Percentiles rank a stretch among this genome's conserved stretches.
These are phyloP conservation scores for Margarornis squamiger DNA, from an alignment of 2,797 vertebrate species.

Conservation along the genomic window DNA sequence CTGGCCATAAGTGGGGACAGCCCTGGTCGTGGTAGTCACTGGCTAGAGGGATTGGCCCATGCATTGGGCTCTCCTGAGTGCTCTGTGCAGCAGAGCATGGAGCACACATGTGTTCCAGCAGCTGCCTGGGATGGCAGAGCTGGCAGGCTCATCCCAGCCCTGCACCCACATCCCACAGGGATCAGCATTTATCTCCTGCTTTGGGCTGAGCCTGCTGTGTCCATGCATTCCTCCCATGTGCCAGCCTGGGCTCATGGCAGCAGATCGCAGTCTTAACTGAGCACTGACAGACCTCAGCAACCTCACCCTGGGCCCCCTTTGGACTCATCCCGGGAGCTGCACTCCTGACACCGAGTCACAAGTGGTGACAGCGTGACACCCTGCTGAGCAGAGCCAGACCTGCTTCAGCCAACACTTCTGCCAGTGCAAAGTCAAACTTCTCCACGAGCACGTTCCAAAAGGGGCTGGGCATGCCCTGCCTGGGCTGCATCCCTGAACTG, in stretches of 20 bases:
- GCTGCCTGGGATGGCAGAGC: not conserved
- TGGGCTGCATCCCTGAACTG: rapidly evolving
- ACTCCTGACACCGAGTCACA: not conserved
- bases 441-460: rapidly evolving
- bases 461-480: not conserved
- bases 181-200: not conserved
- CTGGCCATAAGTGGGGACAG: rapidly evolving
- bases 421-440: rapidly evolving
- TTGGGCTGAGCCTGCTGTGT: not conserved
- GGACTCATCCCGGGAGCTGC: not conserved
- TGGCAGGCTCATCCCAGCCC: not conserved
- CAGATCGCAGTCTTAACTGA: rapidly evolving
- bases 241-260: not conserved
- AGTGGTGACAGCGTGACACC: rapidly evolving
- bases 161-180: not conserved
- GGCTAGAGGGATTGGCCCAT: rapidly evolving
- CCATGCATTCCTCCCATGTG: rapidly evolving
- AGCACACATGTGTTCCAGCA: not conserved
- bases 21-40: rapidly evolving
- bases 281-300: not conserved
- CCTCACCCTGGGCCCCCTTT: not conserved
- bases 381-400: not conserved
- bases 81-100: rapidly evolving
- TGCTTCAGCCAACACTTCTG: not conserved
- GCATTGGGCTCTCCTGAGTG: not conserved